Evolutionary conservation across 1,140 invertebrate species (phyloP).

Genomic region (Ostrea edulis): DNA sequence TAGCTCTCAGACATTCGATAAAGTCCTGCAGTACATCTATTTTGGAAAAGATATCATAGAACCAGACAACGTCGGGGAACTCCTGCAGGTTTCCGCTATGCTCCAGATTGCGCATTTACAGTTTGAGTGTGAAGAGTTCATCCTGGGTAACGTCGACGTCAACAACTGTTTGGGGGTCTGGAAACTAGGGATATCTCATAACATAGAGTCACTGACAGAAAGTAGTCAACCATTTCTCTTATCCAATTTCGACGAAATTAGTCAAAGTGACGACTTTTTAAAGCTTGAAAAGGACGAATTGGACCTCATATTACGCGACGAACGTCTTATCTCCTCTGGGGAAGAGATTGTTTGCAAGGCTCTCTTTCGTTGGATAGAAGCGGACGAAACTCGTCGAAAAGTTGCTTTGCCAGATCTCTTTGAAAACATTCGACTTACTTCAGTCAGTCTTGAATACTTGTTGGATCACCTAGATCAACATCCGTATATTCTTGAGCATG

Average conservation of each 20-base stretch:
- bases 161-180: constrained; percentile 55
- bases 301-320: constrained; percentile 46
- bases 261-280: constrained; percentile 45
- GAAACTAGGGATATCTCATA: constrained; percentile 41
- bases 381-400: constrained; percentile 50
- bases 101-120: constrained; percentile 51
- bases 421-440: constrained; percentile 41
- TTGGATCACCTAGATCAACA: constrained; percentile 50
- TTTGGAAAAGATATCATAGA: constrained; percentile 40
- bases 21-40: constrained; percentile 52
- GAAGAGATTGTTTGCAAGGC: constrained; percentile 56
- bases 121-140: constrained; percentile 51
- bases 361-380: constrained; percentile 49
- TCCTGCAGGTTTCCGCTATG: constrained; percentile 45
- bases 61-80: constrained; percentile 49
- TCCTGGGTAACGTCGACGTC: constrained; percentile 47
- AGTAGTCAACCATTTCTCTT: constrained; percentile 43
- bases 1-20: constrained; percentile 41
- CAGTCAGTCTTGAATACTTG: constrained; percentile 52
- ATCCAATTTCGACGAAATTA: constrained; percentile 39
- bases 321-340: constrained; percentile 40
- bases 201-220: constrained; percentile 1
- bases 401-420: constrained; percentile 46
- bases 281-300: constrained; percentile 52
- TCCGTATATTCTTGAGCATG: constrained; percentile 31